phyloP scores from a whole-genome alignment of 2,888 invertebrate genomes.

The Caenorhabditis panamensis region DNA sequence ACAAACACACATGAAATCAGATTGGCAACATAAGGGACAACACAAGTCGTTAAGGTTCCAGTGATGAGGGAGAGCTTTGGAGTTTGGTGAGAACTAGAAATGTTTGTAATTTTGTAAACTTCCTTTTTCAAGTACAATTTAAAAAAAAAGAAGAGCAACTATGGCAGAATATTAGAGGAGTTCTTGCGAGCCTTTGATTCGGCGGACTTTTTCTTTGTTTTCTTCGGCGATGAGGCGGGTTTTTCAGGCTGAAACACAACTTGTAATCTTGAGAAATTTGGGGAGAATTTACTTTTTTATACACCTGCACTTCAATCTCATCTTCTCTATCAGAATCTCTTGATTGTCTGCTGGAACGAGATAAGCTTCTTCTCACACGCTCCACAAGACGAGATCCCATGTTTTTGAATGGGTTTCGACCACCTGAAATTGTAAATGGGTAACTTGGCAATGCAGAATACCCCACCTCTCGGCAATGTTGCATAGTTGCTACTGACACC shows the following conservation, averaged over 20 bases:
- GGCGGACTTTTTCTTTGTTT: constrained; percentile 75
- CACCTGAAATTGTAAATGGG: no score
- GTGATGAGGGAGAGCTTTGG: constrained; percentile 2
- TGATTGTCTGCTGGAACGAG: constrained; percentile 66
- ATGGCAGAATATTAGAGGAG: constrained; percentile 36
- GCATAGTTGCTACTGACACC: constrained; percentile 65
- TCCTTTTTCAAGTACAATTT: no score
- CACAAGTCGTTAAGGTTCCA: constrained; percentile 13
- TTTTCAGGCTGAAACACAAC: constrained; percentile 58
- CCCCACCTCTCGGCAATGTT: constrained; percentile 70
- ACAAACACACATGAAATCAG: constrained; percentile 31
- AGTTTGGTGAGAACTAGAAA: background rate
- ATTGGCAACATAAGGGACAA: constrained; percentile 51
- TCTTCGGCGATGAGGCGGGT: constrained; percentile 69
- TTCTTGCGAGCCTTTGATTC: constrained; percentile 73
- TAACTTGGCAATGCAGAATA: no score
- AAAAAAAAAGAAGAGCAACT: no score
- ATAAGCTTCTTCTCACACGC: constrained; percentile 75
- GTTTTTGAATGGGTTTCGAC: constrained; percentile 74
- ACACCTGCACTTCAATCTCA: constrained; percentile 62
- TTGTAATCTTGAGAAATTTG: background rate
- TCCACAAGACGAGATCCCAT: constrained; percentile 79
- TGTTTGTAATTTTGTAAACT: background rate
- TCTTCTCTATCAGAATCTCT: constrained; percentile 60
- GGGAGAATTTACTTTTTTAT: constrained; percentile 58